Base-by-base conservation (phyloP, 2,888 invertebrate genomes). In the Agapetus fuscipes region DNA sequence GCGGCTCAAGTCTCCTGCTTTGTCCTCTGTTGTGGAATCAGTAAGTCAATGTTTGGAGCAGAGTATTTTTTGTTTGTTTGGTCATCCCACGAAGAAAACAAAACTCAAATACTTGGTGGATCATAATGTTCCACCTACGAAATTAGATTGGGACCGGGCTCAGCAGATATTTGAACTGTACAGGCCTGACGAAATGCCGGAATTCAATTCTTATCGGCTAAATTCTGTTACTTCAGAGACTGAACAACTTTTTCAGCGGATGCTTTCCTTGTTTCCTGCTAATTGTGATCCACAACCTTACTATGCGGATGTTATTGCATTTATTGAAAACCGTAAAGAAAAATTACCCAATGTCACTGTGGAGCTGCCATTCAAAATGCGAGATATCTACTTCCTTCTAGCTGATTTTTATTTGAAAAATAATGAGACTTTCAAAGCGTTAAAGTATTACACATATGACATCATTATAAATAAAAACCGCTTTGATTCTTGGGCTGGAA, bases 351-450 rank as follows among this genome's bases (percentile, higher is more conserved):
- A 53, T 2, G 60, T 73, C n/a, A 66, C 66, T 25, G 61, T 65
- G 39, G 54, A 68, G 3, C 51, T 80, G 31, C 77, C 78, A 0
- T 70, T 67, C 47, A 72, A 76, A 56, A 72, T 82, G 53, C 73
- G 76, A 25, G 80, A 83, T 36, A 78, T 91, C 41, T 95, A 86
- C 59, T 95, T 91, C 57, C 66, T 95, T n/a, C 63, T 96, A 15
- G 95, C 83, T 1, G 95, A 96, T 65, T 89, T 83, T 61, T 83
- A 91, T 61, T 90, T 94, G 55, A 95, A 95, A 61, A 86, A 80
- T 55, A 80, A 82, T 51, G 88, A 90, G 50, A 78, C 73, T 49
- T 62, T 65, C 17, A 74, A 78, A 55, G 85, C 90, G 9, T 73
- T 85, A 2, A 81, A 83, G 53, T 90, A 82, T 59, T 94, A 90